Percentiles rank a stretch among this genome's conserved stretches.
These are phyloP conservation scores for Crax fasciolata DNA, from an alignment of 2,797 vertebrate species.

Conservation along the genomic window DNA sequence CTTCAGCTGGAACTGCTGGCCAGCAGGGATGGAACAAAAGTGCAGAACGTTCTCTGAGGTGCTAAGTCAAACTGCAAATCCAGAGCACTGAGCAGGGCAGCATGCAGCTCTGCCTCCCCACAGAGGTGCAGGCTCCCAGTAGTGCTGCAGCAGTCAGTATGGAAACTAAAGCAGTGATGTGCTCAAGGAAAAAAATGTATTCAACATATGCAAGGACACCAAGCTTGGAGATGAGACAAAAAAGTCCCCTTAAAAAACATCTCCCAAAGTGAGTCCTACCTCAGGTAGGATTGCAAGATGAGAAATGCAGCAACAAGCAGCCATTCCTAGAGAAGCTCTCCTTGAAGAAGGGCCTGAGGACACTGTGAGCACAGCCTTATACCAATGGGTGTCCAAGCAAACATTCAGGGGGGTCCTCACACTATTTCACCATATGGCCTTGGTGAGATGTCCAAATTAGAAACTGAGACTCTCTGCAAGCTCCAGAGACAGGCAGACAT, in stretches of 20 bases:
- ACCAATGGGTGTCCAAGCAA: conserved; percentile 40
- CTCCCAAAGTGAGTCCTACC: conserved; percentile 12
- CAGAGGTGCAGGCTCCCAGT: background rate
- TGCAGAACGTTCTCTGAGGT: background rate
- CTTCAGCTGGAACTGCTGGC: background rate
- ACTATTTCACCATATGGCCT: conserved; percentile 43
- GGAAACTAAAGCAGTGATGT: background rate
- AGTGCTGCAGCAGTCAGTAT: background rate
- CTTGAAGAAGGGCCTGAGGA: background rate
- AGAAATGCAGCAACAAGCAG: background rate
- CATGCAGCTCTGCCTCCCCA: background rate
- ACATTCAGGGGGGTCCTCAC: background rate
- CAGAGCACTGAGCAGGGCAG: background rate
- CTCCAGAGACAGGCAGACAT: conserved; percentile 8
- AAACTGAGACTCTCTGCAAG: conserved; percentile 45
- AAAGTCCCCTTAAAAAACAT: background rate
- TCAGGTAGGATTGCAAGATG: background rate
- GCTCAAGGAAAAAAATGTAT: background rate
- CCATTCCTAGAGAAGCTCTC: background rate
- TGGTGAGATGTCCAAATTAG: conserved; percentile 27
- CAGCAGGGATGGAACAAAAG: background rate
- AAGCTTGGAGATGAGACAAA: background rate
- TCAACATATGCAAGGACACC: background rate
- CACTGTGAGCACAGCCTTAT: background rate
- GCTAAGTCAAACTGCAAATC: background rate